A percentile compares a stretch with the other conserved stretches of the same genome.
phyloP scores from a whole-genome alignment of 2,113 vertebrate species.

The Sorex fumeus region DNA sequence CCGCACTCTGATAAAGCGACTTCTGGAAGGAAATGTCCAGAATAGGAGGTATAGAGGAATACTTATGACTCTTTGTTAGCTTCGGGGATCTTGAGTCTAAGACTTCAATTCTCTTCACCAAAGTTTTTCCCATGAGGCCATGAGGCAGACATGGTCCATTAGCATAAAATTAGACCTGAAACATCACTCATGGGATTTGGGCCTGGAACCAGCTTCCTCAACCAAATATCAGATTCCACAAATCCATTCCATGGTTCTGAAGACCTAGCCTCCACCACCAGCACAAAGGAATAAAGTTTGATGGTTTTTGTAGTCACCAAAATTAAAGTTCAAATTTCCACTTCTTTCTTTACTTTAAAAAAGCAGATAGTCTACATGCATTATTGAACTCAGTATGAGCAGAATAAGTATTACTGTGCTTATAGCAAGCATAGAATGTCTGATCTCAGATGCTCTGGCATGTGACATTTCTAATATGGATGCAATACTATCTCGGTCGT shows the following conservation, averaged over 20 bases:
- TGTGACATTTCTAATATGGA: slow-evolving; percentile 13
- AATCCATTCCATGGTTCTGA: background rate
- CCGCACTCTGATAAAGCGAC: background rate
- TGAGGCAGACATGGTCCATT: background rate
- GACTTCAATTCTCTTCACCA: background rate
- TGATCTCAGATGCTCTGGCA: slow-evolving; percentile 21
- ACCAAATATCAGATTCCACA: background rate
- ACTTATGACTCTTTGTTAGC: too few species aligned
- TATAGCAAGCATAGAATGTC: background rate
- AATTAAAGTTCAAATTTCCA: slow-evolving; percentile 5
- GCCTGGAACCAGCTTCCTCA: background rate
- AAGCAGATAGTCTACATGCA: too few species aligned
- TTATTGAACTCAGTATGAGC: background rate
- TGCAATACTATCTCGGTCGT: background rate
- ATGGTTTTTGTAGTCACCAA: background rate
- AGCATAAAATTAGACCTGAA: background rate
- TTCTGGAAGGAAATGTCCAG: background rate
- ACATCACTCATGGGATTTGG: background rate
- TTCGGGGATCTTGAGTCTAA: background rate
- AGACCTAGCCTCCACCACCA: background rate
- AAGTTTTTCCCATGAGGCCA: background rate
- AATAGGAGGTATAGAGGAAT: too few species aligned
- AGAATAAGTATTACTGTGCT: slow-evolving; percentile 1
- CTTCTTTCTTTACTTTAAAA: slow-evolving; percentile 27
- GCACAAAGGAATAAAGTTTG: background rate